Base-by-base conservation (phyloP, 2,113 vertebrate genomes). In the Takifugu bimaculatus region DNA sequence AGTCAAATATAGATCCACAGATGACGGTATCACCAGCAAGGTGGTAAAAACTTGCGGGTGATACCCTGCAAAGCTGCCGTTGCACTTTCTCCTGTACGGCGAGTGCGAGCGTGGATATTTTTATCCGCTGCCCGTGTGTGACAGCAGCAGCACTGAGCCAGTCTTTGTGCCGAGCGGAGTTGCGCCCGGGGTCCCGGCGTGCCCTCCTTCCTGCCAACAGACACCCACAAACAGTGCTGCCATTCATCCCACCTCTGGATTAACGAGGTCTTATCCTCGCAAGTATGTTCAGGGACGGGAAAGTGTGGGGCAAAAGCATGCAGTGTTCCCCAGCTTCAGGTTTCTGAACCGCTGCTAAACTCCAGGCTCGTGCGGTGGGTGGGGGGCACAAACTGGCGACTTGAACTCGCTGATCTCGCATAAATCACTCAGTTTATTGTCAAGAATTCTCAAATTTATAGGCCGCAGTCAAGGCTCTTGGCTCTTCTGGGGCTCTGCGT, bases 201-300 rank as follows among this genome's bases (percentile, higher is more conserved):
- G 67, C 75, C 78, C 75, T 58, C 68, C 70, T 66, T 82, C 78
- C 76, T 13, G 50, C 4, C 0, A 48, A 3, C 60, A 27, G 51
- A 57, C 70, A 14, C 68, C 29, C 54, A 60, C 10, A 63, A 64
- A 90, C 85, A 89, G 82, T 72, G 58, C 64, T 72, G 60, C 78
- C 83, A 85, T 90, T 90, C 89, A 89, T 81, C 71, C 72, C 76
- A 85, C 77, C 78, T 81, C 68, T 54, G 77, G 82, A 88, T 88
- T 85, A 87, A 84, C 74, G 25, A 76, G 77, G 72, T 70, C 64
- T 83, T 81, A 79, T 88, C 82, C 85, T 71, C 47, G 50, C 70
- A 85, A 80, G 72, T 83, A 77, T 88, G 78, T 83, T 78, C 49
- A 2, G 68, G 48, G 26, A 62, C 64, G 68, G 74, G 61, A 68